Evolutionary conservation across 1,140 invertebrate genomes (phyloP), one percentile per base, ranked within the genome.

Genomic region (Eurosta solidaginis): DNA sequence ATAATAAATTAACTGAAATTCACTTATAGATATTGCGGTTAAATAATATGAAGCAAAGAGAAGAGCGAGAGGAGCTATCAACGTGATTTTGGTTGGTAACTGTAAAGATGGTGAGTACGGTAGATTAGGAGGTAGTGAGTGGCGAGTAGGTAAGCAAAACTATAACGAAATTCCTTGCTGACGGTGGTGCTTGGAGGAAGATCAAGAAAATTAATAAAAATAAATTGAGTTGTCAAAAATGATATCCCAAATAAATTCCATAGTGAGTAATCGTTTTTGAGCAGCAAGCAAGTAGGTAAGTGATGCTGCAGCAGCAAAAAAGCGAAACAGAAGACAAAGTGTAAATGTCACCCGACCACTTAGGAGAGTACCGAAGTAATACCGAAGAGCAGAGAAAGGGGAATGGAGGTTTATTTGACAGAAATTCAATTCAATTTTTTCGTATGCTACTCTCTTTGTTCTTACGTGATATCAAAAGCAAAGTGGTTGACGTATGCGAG

Each of bases 221-320:
- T 87, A 87, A 87, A 87, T 87, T 87, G 85, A 87, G 85, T 87
- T 87, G 85, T 87, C 85, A 85, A 83, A 83, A 86, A 87, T 87
- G 84, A 87, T 87, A 85, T 84, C 82, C 81, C 81, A 87, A 86
- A 86, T 87, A 87, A 86, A 87, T 87, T 83, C 84, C 84, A 85
- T 81, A 82, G 81, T 87, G 85, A 86, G 84, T 87, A 87, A 87
- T 87, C 84, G 85, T 77, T 78, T 44, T 76, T 40, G 52, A 44
- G 44, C 75, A 29, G 49, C 22, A 36, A n/a, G n/a, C n/a, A n/a
- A n/a, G n/a, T n/a, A n/a, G n/a, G n/a, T n/a, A n/a, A 49, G 20
- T 20, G 74, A 44, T 74, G 42, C 36, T 44, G 36, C 10, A 74
- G 68, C 17, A 4, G 33, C 12, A 14, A 20, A 9, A 2, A 22